Evolutionary conservation across 2,113 vertebrate species (phyloP), one percentile per base, ranked within the genome.

Genomic region (Morone chrysops): DNA sequence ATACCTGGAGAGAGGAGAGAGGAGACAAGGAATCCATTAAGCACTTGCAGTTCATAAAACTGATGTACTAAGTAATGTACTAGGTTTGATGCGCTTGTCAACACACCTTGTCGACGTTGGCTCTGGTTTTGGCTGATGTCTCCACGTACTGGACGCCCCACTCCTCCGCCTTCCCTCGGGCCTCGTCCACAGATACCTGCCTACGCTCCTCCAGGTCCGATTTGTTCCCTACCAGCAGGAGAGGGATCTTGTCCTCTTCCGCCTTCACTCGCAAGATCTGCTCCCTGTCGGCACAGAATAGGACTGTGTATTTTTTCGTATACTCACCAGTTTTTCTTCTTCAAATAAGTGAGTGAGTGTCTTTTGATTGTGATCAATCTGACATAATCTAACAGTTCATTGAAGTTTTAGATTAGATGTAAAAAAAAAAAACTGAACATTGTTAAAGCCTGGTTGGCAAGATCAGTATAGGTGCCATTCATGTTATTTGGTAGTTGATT

Each of bases 121-220:
- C 95, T 80, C 95, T 91, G 48, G 95, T 96, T 88, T 96, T 96
- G 85, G 95, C 95, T 7, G 95, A 96, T 0, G 95, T 96, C 89
- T 96, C 95, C 0, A 95, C 95, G 12, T 96, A 96, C 81, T 96
- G 94, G 67, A 95, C 94, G 0, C 85, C 92, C 94, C 94, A 96
- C 83, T 94, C 93, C 31, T 94, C 94, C 0, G 94, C 86, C 80
- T 94, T 94, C 38, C 88, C 86, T 1, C 93, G 78, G 40, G 90
- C 93, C 75, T 93, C 94, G 0, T 94, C 94, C 79, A 94, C 90
- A 6, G 93, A 90, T 1, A 94, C 93, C 78, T 93, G 92, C 31
- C 94, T 73, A 1, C 94, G 94, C 36, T 94, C 94, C 86, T 94
- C 94, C 85, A 94, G 80, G 87, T 94, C 94, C 0, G 94, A 94